These are phyloP conservation scores for Apodemus speciosus DNA, from an alignment of 2,113 vertebrate species.

Conservation along the genomic window DNA sequence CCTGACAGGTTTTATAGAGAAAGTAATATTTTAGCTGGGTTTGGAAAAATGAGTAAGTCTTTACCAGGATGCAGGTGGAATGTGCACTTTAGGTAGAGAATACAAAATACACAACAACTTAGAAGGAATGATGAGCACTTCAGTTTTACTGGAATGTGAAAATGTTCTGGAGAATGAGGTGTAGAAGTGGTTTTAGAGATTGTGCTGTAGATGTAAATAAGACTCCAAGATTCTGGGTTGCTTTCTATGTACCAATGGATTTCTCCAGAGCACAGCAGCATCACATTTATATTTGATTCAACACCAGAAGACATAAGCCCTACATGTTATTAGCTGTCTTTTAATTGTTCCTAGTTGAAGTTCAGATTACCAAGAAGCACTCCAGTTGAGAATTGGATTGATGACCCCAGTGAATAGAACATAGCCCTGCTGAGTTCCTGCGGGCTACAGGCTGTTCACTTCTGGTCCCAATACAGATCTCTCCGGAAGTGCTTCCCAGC, in stretches of 20 bases:
- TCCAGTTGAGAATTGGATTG: slow-evolving; percentile 79
- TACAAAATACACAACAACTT: slow-evolving; percentile 20
- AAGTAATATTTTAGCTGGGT: slow-evolving; percentile 23
- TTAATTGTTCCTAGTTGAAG: background rate
- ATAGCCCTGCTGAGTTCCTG: slow-evolving; percentile 77
- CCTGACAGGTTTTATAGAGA: slow-evolving; percentile 28
- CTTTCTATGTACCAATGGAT: background rate
- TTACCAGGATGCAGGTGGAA: background rate
- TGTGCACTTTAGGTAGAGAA: background rate
- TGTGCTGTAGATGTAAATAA: background rate
- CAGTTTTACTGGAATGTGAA: background rate
- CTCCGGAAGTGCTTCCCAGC: slow-evolving; percentile 76
- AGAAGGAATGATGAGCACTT: slow-evolving; percentile 2
- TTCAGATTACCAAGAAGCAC: slow-evolving; percentile 76
- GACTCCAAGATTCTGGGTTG: background rate
- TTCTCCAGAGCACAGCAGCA: background rate
- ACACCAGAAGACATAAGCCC: background rate
- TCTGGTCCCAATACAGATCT: slow-evolving; percentile 77
- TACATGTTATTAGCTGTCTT: slow-evolving; percentile 1
- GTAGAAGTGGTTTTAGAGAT: background rate
- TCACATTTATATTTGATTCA: background rate
- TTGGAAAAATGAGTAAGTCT: slow-evolving; percentile 31
- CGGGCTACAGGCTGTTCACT: slow-evolving; percentile 83
- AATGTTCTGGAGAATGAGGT: background rate
- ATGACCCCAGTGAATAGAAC: slow-evolving; percentile 82